Base-by-base conservation (phyloP, 2,797 vertebrate species). In the Pempheris klunzingeri region DNA sequence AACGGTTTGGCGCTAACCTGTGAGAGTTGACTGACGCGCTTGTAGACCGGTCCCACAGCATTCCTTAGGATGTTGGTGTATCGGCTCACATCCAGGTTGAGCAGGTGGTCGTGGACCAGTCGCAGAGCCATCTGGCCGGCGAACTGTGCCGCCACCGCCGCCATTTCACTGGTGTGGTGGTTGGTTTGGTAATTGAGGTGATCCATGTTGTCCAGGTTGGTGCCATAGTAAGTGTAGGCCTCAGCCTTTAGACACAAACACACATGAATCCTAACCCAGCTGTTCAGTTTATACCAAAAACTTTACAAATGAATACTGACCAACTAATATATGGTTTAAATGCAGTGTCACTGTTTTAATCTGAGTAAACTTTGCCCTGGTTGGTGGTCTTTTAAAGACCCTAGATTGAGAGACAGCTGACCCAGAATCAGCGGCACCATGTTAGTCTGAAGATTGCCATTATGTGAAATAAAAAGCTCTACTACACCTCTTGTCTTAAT, bases 101-200 rank as follows among this genome's bases (percentile, higher is more conserved):
- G 85, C 63, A 96, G 83, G 57, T 94, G 93, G 75, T 97, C 93
- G 13, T 97, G 94, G 34, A 95, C 95, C 47, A 99, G 89, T 11
- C 95, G 94, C 20, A 99, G 91, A 3, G 96, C 92, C 88, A 99
- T 90, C 39, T 94, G 96, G 7, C 96, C 97, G 1, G 97, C 96
- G 7, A 98, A 84, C 89, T 96, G 94, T 0, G 96, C 95, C 1
- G 95, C 97, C 28, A 77, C 4, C 0, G 8, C 80, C 0, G 86
- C 78, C 22, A 93, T 53, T 0, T 41, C 12, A 0, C 81, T 18
- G 17, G 96, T 81, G 7, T 0, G 54, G 0, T 80, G n/a, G 58
- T 1, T 14, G 18, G 90, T 89, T 4, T 3, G 3, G 38, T 0
- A 3, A 0, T 57, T 5, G 46, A 99, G 88, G 2, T 78, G 68